Evolutionary conservation across 2,888 invertebrate genomes (phyloP), one percentile per base, ranked within the genome.

Genomic region (Trichopoda pennipes): DNA sequence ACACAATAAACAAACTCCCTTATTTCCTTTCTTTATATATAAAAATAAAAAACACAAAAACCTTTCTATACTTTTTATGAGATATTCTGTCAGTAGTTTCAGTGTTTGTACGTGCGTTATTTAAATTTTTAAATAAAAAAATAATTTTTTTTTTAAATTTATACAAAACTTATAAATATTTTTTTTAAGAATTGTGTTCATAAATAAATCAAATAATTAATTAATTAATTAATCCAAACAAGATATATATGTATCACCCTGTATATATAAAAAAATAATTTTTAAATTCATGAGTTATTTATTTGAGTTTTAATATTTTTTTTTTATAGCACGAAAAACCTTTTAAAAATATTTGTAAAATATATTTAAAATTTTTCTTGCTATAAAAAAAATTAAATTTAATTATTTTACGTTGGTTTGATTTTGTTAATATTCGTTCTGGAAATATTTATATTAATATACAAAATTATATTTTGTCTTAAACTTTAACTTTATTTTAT

Each of bases 81-180:
- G 51, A 61, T 44, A 61, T 42, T 81, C 81, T 78, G 63, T 78
- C 74, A 78, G 81, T 81, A 81, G 81, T 81, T 81, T 81, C 81
- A 81, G 81, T 81, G 81, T 81, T 81, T 81, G 78, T 78, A 81
- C 81, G 81, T 81, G 81, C 81, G 81, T 81, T 81, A 74, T 32
- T 69, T 64, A 69, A 77, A 77, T 38, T 51, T 64, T 69, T 60
- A 32, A 51, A 61, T 53, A 21, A 58, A 74, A 74, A 55, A 53
- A 69, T 47, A 49, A 63, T 17, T 28, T n/a, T 7, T 44, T 17
- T 28, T n/a, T 7, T 44, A 74, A 49, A 49, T 17, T 55, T 63
- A 38, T 49, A 19, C 16, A n/a, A 73, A 61, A 56, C 44, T 56
- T 80, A 53, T 60, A 74, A 79, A 56, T 32, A 42, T 61, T 55